These are phyloP conservation scores for Epinotia brunnichana DNA, from an alignment of 2,888 invertebrate species.

Conservation along the genomic window DNA sequence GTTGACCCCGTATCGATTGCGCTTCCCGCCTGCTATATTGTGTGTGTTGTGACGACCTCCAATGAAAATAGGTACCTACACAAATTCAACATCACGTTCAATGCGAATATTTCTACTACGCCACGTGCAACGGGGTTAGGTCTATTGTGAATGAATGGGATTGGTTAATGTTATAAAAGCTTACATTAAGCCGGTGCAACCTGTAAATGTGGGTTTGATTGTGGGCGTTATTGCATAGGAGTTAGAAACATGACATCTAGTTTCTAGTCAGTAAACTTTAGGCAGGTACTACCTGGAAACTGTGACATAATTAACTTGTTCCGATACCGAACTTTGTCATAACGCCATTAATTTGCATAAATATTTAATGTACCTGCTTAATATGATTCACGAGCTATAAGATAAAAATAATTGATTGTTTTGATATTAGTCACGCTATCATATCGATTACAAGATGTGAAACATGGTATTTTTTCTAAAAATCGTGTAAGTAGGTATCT, in stretches of 20 bases:
- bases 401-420: slow-evolving; percentile 1
- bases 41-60: slow-evolving; percentile 68
- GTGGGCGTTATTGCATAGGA: slow-evolving; percentile 20
- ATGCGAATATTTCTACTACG: slow-evolving; percentile 26
- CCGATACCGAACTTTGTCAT: slow-evolving; percentile 10
- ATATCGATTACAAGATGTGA: slow-evolving; percentile 14
- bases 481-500: not conserved
- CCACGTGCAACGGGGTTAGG: slow-evolving; percentile 20
- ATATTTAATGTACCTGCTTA: slow-evolving; percentile 14
- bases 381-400: slow-evolving; percentile 4
- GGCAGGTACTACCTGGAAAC: not conserved
- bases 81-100: slow-evolving; percentile 51
- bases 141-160: slow-evolving; percentile 22
- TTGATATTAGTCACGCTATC: slow-evolving; percentile 10
- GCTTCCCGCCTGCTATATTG: slow-evolving; percentile 74
- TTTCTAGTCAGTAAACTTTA: not conserved
- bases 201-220: slow-evolving; percentile 16
- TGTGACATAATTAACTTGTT: not conserved
- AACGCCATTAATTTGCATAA: slow-evolving; percentile 26
- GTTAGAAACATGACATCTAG: not conserved
- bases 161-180: slow-evolving; percentile 4
- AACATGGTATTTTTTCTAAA: not conserved
- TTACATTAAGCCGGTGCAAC: slow-evolving; percentile 4
- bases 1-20: slow-evolving; percentile 79
- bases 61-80: slow-evolving; percentile 67